phyloP scores from a whole-genome alignment of 2,888 invertebrate species.

The Lasius platythorax region DNA sequence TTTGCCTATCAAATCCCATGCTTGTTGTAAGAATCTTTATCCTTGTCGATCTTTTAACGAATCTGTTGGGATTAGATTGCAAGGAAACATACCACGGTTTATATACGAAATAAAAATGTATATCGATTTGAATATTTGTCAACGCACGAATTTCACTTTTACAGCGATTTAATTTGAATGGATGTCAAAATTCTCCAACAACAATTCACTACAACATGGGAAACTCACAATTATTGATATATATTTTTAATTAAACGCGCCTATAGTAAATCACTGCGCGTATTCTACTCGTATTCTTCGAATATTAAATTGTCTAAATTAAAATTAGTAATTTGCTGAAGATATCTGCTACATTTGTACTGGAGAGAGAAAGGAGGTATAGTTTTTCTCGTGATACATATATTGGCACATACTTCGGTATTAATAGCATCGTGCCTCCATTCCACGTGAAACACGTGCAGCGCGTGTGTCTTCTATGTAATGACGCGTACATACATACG shows the following conservation, averaged over 20 bases:
- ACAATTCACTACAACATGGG: neutral
- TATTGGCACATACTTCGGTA: neutral
- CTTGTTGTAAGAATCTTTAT: neutral
- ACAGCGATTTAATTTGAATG: neutral
- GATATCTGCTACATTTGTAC: neutral
- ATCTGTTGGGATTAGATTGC: neutral
- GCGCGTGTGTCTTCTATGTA: slow-evolving; percentile 18
- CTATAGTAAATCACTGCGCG: neutral
- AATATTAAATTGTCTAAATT: neutral
- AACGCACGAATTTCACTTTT: neutral
- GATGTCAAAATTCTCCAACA: neutral
- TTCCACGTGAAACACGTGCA: slow-evolving; percentile 36
- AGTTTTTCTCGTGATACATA: neutral
- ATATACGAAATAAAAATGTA: neutral
- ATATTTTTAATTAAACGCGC: neutral
- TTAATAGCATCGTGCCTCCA: slow-evolving; percentile 33
- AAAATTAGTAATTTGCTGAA: neutral
- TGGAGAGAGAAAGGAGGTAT: neutral
- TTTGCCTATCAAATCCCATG: neutral
- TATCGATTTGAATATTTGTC: neutral
- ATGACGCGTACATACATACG: neutral
- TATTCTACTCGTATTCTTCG: neutral
- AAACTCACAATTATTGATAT: neutral
- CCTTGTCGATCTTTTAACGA: neutral
- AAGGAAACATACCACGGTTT: neutral